Evolutionary conservation across 2,888 invertebrate species (phyloP).

Genomic region (Electrophaes corylata): DNA sequence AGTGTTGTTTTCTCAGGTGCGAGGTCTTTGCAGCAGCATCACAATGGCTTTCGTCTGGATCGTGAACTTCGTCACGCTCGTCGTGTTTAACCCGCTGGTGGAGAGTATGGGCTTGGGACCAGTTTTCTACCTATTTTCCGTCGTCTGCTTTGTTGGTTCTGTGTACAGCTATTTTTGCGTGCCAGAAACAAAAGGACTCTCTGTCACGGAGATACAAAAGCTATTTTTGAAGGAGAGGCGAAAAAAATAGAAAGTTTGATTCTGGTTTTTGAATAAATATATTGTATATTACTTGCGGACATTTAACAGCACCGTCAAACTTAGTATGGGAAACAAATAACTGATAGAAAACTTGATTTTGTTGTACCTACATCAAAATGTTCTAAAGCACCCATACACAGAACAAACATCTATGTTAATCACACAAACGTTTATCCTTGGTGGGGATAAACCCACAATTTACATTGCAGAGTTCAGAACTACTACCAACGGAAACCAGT

Average conservation of each 20-base stretch:
- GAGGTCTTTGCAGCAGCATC: constrained; percentile 61
- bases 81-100: constrained; percentile 63
- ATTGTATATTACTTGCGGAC: too few relatives aligned
- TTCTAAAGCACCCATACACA: too few relatives aligned
- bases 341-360: too few relatives aligned
- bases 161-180: constrained; percentile 59
- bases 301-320: too few relatives aligned
- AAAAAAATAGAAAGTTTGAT: constrained; percentile 24
- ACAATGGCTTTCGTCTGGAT: constrained; percentile 57
- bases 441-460: too few relatives aligned
- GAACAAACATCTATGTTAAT: too few relatives aligned
- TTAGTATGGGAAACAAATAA: too few relatives aligned
- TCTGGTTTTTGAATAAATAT: too few relatives aligned
- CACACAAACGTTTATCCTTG: too few relatives aligned
- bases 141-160: constrained; percentile 57
- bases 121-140: constrained; percentile 68
- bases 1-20: constrained; percentile 48
- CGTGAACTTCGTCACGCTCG: constrained; percentile 60
- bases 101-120: constrained; percentile 59
- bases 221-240: constrained; percentile 49
- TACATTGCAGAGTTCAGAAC: too few relatives aligned
- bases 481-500: too few relatives aligned
- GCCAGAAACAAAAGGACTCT: constrained; percentile 73
- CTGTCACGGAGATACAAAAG: constrained; percentile 61
- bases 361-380: too few relatives aligned